phyloP scores from a whole-genome alignment of 2,888 invertebrate genomes.

The Tortricodes alternella region DNA sequence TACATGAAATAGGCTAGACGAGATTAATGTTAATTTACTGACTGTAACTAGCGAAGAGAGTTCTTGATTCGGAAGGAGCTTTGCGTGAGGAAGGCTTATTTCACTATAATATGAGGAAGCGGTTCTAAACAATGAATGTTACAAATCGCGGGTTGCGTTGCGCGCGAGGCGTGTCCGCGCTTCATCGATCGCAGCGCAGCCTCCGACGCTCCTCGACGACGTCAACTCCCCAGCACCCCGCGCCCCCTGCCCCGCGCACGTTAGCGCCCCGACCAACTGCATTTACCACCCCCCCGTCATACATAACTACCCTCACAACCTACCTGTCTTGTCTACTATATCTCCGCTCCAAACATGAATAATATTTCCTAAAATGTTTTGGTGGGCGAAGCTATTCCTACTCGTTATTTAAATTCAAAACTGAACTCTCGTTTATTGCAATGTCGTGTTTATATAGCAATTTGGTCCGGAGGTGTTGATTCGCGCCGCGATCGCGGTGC shows the following conservation, averaged over 20 bases:
- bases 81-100: conserved; percentile 24
- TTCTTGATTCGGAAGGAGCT: too few species aligned
- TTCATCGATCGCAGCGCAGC: conserved; percentile 83
- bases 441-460: conserved; percentile 49
- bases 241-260: conserved; percentile 60
- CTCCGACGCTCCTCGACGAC: conserved; percentile 80
- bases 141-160: conserved; percentile 55
- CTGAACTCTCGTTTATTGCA: conserved; percentile 45
- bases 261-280: conserved; percentile 81
- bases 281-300: conserved; percentile 75
- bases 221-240: conserved; percentile 58
- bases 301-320: conserved; percentile 49
- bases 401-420: conserved; percentile 35
- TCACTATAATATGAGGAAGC: conserved; percentile 42
- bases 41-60: conserved; percentile 29
- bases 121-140: conserved; percentile 68
- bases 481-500: conserved; percentile 52
- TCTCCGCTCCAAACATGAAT: conserved; percentile 38
- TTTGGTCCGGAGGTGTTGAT: conserved; percentile 66
- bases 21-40: too few species aligned
- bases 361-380: conserved; percentile 50
- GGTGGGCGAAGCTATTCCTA: conserved; percentile 38
- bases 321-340: conserved; percentile 70
- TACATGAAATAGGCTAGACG: not conserved
- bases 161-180: conserved; percentile 82